phyloP scores from a whole-genome alignment of 2,113 vertebrate species.

The Megaceryle maxima region DNA sequence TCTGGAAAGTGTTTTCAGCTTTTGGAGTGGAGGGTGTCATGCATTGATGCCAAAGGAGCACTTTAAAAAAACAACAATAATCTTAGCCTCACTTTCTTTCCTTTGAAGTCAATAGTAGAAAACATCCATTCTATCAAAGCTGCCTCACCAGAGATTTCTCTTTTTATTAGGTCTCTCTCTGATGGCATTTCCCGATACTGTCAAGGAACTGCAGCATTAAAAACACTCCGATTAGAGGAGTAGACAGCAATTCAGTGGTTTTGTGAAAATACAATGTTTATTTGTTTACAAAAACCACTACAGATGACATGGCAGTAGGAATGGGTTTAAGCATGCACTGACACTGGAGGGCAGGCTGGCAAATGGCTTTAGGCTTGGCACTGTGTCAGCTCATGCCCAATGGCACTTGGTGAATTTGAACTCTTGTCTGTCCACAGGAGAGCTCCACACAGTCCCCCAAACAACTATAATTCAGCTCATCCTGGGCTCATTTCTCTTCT shows the following conservation, averaged over 20 bases:
- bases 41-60: slow-evolving; percentile 17
- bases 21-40: background rate
- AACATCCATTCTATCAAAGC: slow-evolving; percentile 14
- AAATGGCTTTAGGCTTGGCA: background rate
- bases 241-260: slow-evolving; percentile 12
- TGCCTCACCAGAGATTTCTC: slow-evolving; percentile 22
- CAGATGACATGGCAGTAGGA: background rate
- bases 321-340: background rate
- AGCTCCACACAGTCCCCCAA: background rate
- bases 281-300: slow-evolving; percentile 27
- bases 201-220: slow-evolving; percentile 32
- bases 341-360: background rate
- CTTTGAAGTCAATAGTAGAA: slow-evolving; percentile 39
- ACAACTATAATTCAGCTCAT: slow-evolving; percentile 13
- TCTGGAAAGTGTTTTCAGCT: slow-evolving; percentile 40
- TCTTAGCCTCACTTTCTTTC: slow-evolving; percentile 9
- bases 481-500: slow-evolving; percentile 7
- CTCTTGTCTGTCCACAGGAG: background rate
- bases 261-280: background rate
- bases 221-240: background rate
- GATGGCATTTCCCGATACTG: slow-evolving; percentile 42
- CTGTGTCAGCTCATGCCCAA: background rate
- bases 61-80: background rate
- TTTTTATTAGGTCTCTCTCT: slow-evolving; percentile 33
- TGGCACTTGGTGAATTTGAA: background rate